These are phyloP conservation scores for Seriola aureovittata DNA, from an alignment of 2,113 vertebrate species.

Conservation along the genomic window DNA sequence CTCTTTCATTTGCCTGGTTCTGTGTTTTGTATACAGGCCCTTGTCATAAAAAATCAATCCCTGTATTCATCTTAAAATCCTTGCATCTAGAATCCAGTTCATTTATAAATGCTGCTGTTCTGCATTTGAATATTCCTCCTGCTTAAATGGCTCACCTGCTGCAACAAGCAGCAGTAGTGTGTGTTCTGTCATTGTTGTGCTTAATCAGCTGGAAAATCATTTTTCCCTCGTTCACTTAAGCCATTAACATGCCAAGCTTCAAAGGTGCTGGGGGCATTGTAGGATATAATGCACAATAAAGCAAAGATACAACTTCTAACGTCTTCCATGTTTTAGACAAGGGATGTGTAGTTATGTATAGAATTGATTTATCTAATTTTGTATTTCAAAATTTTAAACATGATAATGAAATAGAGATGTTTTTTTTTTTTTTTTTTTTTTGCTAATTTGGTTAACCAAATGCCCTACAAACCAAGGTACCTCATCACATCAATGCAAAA, in stretches of 20 bases:
- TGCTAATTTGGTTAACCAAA: neutral
- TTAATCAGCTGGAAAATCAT: conserved; percentile 23
- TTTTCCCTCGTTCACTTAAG: conserved; percentile 31
- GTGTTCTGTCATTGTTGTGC: conserved; percentile 24
- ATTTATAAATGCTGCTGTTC: conserved; percentile 18
- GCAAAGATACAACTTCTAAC: neutral
- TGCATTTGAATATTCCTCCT: conserved; percentile 17
- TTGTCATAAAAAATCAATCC: neutral
- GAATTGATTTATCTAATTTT: neutral
- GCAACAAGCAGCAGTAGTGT: neutral
- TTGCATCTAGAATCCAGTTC: neutral
- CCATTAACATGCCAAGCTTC: conserved; percentile 8
- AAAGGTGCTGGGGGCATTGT: conserved; percentile 2
- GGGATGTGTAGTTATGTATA: neutral
- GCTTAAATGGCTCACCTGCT: conserved; percentile 25
- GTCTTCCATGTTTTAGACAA: neutral
- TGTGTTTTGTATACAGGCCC: neutral
- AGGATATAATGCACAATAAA: neutral
- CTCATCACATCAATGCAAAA: neutral
- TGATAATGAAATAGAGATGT: neutral
- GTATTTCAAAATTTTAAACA: neutral
- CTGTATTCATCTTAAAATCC: conserved; percentile 3
- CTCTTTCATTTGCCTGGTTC: neutral
- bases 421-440: neutral
- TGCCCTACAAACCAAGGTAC: neutral